These are phyloP conservation scores for Sinohyriopsis cumingii DNA, from an alignment of 2,888 invertebrate species.

Conservation along the genomic window DNA sequence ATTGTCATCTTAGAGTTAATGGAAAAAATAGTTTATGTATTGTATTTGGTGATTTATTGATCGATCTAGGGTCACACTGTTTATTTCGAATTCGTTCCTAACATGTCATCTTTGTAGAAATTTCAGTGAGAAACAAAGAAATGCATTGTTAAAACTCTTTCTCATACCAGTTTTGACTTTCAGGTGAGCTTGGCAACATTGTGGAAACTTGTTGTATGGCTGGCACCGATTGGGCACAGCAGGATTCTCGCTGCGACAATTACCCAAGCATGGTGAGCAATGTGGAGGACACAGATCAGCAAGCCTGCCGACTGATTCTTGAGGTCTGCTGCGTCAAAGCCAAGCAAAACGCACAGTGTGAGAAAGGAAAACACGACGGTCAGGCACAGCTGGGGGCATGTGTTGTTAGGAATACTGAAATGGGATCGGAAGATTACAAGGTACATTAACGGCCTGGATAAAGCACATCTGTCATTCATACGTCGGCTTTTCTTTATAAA, in stretches of 20 bases:
- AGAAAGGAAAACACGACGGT: conserved; percentile 53
- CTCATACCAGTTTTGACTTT: conserved; percentile 4
- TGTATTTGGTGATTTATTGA: no score
- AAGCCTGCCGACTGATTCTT: conserved; percentile 46
- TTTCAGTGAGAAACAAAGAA: no score
- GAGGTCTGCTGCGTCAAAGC: conserved; percentile 67
- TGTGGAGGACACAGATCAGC: conserved; percentile 37
- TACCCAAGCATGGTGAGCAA: conserved; percentile 44
- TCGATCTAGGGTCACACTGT: no score
- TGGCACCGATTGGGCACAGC: conserved; percentile 59
- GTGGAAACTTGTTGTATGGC: conserved; percentile 58
- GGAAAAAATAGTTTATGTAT: no score
- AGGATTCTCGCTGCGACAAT: conserved; percentile 48
- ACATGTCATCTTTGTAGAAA: no score
- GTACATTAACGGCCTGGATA: conserved; percentile 27
- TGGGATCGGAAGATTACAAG: conserved; percentile 60
- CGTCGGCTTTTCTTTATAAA: no score
- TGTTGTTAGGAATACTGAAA: conserved; percentile 48
- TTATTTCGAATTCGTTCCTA: no score
- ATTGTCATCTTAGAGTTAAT: no score
- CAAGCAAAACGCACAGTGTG: conserved; percentile 60
- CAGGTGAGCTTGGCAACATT: conserved; percentile 45
- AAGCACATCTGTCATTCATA: no score
- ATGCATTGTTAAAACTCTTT: no score
- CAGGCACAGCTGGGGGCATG: conserved; percentile 37